Evolutionary conservation across 2,888 invertebrate genomes (phyloP).

Genomic region (Oscheius sp.): DNA sequence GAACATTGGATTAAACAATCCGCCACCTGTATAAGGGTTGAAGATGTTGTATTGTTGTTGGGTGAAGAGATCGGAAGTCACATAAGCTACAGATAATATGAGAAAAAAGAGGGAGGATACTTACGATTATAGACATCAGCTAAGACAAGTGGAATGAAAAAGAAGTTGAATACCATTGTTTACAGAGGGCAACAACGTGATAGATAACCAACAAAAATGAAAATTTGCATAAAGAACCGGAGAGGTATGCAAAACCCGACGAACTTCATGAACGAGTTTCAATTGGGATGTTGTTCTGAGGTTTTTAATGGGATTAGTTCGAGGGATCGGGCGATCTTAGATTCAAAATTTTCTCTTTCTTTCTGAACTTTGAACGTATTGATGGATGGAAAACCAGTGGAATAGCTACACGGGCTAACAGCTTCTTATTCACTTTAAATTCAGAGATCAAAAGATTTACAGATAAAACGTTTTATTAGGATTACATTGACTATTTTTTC

Average conservation of each 20-base stretch:
- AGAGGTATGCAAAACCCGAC: constrained; percentile 14
- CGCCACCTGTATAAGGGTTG: background rate
- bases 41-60: background rate
- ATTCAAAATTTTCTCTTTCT: no score
- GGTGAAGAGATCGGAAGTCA: background rate
- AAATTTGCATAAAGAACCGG: constrained; percentile 18
- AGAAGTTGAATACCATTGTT: background rate
- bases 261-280: background rate
- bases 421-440: no score
- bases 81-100: background rate
- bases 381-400: no score
- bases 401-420: no score
- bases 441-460: no score
- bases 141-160: background rate
- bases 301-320: no score
- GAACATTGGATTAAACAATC: constrained; percentile 2
- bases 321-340: no score
- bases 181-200: background rate
- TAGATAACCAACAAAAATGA: background rate
- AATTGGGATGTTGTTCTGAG: background rate
- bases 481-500: no score
- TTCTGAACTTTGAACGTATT: no score
- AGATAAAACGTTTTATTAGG: no score
- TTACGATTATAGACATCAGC: constrained; percentile 1
- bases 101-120: background rate